These are phyloP conservation scores for Polyommatus iphigenia DNA, from an alignment of 2,888 invertebrate genomes.

Conservation along the genomic window DNA sequence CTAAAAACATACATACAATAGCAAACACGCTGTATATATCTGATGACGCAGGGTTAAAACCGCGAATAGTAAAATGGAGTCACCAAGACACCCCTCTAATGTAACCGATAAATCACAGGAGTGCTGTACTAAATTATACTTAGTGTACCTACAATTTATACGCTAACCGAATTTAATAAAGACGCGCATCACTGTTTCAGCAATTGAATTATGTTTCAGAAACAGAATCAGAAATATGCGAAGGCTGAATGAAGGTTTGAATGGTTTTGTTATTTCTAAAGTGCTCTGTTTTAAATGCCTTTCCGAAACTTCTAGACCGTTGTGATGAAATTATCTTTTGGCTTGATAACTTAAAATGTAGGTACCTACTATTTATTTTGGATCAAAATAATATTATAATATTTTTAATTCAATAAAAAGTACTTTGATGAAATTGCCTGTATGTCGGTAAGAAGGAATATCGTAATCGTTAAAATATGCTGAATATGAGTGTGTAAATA, in stretches of 20 bases:
- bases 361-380: too few species aligned
- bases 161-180: slow-evolving; percentile 71
- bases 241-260: slow-evolving; percentile 60
- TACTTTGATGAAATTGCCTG: background rate
- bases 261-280: slow-evolving; percentile 50
- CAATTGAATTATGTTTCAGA: slow-evolving; percentile 63
- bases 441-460: too few species aligned
- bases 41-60: slow-evolving; percentile 45
- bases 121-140: slow-evolving; percentile 66
- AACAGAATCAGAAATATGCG: slow-evolving; percentile 36
- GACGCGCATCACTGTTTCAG: slow-evolving; percentile 72
- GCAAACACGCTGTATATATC: slow-evolving; percentile 39
- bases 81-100: slow-evolving; percentile 58
- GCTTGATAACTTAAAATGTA: background rate
- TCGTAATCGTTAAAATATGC: too few species aligned
- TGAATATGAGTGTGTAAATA: too few species aligned
- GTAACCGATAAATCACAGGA: slow-evolving; percentile 59
- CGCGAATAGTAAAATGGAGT: slow-evolving; percentile 56
- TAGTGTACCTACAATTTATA: slow-evolving; percentile 75
- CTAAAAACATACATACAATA: background rate
- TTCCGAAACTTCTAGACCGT: background rate
- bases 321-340: background rate
- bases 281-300: background rate
- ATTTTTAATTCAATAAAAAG: background rate
- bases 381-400: background rate